Percentiles rank a stretch among this genome's conserved stretches.
Conservation (phyloP, 2,888 invertebrate species). For the Eilema depressum region DNA sequence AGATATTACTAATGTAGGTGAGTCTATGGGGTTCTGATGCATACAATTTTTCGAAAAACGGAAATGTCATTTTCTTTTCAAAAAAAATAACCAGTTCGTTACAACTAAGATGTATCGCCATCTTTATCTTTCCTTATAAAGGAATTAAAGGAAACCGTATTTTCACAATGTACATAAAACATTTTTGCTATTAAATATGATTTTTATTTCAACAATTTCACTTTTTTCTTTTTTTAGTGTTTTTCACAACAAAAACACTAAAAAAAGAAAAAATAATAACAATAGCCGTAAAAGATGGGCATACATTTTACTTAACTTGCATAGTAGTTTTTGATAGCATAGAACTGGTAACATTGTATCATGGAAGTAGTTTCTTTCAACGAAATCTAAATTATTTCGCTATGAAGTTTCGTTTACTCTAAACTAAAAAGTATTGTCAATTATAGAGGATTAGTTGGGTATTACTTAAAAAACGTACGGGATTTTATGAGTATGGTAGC, state of each 20-base stretch:
- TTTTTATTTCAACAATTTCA: no score
- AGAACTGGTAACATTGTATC: background rate
- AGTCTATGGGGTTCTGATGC: background rate
- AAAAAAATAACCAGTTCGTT: background rate
- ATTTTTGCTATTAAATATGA: no score
- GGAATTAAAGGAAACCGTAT: no score
- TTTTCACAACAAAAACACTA: no score
- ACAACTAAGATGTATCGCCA: background rate
- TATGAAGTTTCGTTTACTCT: background rate
- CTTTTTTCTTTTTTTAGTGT: no score
- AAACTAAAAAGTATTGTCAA: background rate
- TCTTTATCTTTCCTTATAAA: background rate
- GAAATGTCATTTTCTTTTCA: no score
- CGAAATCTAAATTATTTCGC: slow-evolving; percentile 16
- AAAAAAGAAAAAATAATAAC: background rate
- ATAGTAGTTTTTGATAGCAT: background rate
- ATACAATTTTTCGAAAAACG: no score
- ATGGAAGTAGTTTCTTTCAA: slow-evolving; percentile 24
- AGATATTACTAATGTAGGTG: background rate
- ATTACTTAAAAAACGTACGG: background rate
- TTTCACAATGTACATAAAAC: no score
- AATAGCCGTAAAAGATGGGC: background rate
- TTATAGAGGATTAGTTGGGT: background rate
- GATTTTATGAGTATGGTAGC: slow-evolving; percentile 38
- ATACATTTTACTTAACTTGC: background rate